These are phyloP conservation scores for Ips typographus DNA, from an alignment of 1,140 invertebrate genomes.

Conservation along the genomic window DNA sequence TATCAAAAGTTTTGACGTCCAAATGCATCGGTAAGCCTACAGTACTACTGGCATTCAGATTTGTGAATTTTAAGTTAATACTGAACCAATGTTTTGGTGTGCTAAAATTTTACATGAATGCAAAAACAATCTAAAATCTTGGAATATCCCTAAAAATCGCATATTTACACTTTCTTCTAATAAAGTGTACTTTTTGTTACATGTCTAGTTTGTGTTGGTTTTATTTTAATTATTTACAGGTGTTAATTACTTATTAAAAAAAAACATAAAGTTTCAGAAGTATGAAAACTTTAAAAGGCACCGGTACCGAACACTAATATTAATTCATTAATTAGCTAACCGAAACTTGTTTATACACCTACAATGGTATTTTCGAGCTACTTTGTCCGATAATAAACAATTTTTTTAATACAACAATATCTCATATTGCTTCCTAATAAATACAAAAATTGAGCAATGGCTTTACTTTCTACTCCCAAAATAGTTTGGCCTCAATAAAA, in stretches of 20 bases:
- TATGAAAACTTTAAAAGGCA: conserved; percentile 7
- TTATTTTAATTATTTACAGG: too few relatives aligned
- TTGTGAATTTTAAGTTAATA: too few relatives aligned
- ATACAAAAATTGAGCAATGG: conserved; percentile 32
- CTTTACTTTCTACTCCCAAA: conserved; percentile 13
- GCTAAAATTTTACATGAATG: too few relatives aligned
- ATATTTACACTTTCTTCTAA: too few relatives aligned
- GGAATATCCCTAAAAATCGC: too few relatives aligned
- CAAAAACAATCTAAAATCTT: too few relatives aligned
- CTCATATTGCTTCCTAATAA: conserved; percentile 21
- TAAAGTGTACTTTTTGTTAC: too few relatives aligned
- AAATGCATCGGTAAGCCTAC: too few relatives aligned
- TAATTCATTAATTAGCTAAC: not conserved
- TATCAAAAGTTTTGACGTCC: too few relatives aligned
- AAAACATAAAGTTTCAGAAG: not conserved
- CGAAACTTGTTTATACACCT: not conserved
- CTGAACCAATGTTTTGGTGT: too few relatives aligned
- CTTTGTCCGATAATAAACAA: conserved; percentile 5
- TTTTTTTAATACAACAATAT: conserved; percentile 18
- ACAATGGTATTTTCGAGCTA: not conserved
- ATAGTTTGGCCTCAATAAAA: not conserved
- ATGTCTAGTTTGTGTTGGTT: too few relatives aligned
- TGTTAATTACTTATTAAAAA: not conserved
- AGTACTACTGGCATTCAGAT: too few relatives aligned
- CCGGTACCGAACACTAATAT: not conserved